Evolutionary conservation across 2,113 vertebrate genomes (phyloP).

Genomic region (Excalfactoria chinensis): DNA sequence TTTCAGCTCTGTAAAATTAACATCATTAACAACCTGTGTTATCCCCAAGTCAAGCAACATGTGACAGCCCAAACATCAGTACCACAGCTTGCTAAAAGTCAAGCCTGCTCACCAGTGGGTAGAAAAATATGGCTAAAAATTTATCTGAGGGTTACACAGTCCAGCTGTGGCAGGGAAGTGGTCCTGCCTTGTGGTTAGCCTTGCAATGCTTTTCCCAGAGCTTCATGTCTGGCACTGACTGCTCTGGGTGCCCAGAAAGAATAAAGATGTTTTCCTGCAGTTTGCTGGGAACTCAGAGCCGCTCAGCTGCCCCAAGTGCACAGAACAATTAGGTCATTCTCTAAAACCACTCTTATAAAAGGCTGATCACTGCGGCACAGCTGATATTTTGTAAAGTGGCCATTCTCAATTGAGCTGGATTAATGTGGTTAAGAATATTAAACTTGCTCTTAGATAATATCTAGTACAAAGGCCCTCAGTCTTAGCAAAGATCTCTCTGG

Average conservation of each 20-base stretch:
- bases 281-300: neutral
- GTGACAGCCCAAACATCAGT: neutral
- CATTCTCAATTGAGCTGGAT: neutral
- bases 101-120: fast-evolving
- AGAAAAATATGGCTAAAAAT: neutral
- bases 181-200: neutral
- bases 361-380: neutral
- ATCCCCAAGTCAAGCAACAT: neutral
- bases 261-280: neutral
- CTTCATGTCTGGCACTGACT: neutral
- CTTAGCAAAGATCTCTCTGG: neutral
- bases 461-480: neutral
- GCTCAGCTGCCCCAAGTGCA: neutral
- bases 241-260: neutral
- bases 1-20: neutral
- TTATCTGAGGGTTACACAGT: neutral
- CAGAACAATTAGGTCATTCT: neutral
- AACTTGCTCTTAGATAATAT: conserved; percentile 8
- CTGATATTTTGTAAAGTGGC: neutral
- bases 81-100: neutral
- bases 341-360: neutral
- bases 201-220: neutral
- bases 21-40: neutral
- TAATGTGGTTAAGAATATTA: conserved; percentile 26
- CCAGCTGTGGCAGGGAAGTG: neutral